These are phyloP conservation scores for Nemoura dubitans DNA, from an alignment of 2,888 invertebrate genomes.

Conservation along the genomic window DNA sequence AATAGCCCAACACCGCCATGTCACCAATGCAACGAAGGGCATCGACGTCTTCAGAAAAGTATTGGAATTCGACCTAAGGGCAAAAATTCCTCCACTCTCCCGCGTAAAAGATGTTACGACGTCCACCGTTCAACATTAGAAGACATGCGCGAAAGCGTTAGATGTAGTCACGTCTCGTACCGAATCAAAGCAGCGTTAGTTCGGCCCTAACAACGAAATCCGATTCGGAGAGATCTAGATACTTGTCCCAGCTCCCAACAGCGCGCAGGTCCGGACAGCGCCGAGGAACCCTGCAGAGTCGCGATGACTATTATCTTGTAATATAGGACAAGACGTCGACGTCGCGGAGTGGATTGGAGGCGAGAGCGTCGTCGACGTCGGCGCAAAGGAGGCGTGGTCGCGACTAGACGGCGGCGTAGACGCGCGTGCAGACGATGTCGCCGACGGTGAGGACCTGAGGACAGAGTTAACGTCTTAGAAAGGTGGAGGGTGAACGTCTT, in stretches of 20 bases:
- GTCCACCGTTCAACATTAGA: no score
- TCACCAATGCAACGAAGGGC: no score
- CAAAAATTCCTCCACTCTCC: no score
- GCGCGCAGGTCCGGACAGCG: not conserved
- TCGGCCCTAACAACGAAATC: no score
- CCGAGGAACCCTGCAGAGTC: not conserved
- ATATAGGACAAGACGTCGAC: not conserved
- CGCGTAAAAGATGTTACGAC: no score
- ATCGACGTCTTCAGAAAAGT: no score
- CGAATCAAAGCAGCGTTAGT: not conserved
- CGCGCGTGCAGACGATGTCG: constrained; percentile 75
- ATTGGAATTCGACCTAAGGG: no score
- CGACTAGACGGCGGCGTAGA: constrained; percentile 62
- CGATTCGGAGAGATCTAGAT: no score
- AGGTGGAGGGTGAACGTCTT: not conserved
- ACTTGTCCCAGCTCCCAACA: not conserved
- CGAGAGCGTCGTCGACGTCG: not conserved
- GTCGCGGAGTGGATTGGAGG: no score
- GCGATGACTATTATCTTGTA: not conserved
- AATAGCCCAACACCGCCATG: no score
- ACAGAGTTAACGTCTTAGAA: constrained; percentile 48
- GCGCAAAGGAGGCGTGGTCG: not conserved
- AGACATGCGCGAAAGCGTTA: not conserved
- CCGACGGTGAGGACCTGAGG: constrained; percentile 76
- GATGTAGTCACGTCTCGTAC: no score